A percentile compares a stretch with the other conserved stretches of the same genome.
Evolutionary conservation across 2,888 invertebrate genomes (phyloP).

Genomic region (Melitaea athalia): DNA sequence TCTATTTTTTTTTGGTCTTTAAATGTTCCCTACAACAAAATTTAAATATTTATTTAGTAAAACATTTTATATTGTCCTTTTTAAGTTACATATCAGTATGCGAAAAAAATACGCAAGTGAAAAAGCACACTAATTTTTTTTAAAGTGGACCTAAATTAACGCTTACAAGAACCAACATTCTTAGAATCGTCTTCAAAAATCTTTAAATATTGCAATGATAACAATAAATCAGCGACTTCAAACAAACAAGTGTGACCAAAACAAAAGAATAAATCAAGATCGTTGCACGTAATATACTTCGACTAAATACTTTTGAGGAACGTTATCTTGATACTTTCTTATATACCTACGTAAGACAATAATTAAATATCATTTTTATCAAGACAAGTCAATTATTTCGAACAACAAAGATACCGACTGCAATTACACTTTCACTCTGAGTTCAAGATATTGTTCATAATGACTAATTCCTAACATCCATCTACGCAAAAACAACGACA

Average conservation of each 20-base stretch:
- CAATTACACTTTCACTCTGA: conserved; percentile 2
- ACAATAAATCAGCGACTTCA: background rate
- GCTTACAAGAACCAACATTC: too few relatives aligned
- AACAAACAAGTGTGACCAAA: background rate
- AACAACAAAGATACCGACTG: background rate
- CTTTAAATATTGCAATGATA: background rate
- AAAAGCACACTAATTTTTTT: too few relatives aligned
- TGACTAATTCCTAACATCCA: conserved; percentile 8
- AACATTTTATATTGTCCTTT: too few relatives aligned
- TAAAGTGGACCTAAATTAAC: too few relatives aligned
- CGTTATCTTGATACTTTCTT: background rate
- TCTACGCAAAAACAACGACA: conserved; percentile 41
- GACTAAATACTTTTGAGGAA: too few relatives aligned
- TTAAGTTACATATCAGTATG: too few relatives aligned
- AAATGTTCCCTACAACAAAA: too few relatives aligned
- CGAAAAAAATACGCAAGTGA: too few relatives aligned
- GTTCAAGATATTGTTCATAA: background rate
- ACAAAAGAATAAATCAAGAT: background rate
- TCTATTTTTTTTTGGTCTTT: too few relatives aligned
- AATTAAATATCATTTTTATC: background rate
- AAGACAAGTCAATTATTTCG: background rate
- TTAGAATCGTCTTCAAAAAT: too few relatives aligned
- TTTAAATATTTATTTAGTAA: too few relatives aligned
- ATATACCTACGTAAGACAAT: background rate
- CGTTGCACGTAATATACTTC: background rate